A percentile compares a stretch with the other conserved stretches of the same genome.
Conservation (phyloP, 2,888 invertebrate species). For the Troides helena region DNA sequence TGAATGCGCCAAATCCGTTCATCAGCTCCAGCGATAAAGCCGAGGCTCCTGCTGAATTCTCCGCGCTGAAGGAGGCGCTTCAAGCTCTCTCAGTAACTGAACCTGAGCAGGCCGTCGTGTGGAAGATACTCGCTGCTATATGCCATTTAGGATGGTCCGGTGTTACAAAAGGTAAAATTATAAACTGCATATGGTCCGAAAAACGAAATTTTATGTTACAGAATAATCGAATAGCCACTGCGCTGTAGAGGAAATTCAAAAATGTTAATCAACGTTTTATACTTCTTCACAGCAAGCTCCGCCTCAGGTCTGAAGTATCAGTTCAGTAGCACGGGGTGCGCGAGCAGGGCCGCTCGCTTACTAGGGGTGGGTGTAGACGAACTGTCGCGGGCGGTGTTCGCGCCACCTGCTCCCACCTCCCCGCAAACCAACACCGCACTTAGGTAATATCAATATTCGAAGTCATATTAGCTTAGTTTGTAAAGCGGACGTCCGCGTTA, state of each 20-base stretch:
- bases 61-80: constrained; percentile 88
- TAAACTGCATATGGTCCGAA: too few species aligned
- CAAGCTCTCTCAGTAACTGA: constrained; percentile 87
- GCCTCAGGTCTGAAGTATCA: constrained; percentile 81
- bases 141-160: constrained; percentile 95
- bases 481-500: too few species aligned
- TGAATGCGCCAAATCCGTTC: constrained; percentile 84
- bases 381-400: constrained; percentile 88
- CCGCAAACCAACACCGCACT: constrained; percentile 64
- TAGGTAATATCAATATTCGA: constrained; percentile 43
- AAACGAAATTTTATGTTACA: too few species aligned
- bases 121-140: constrained; percentile 94
- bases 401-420: constrained; percentile 76
- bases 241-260: too few species aligned
- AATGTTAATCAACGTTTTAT: not conserved
- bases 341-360: constrained; percentile 85
- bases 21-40: constrained; percentile 88
- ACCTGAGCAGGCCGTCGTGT: constrained; percentile 89
- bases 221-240: too few species aligned
- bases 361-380: constrained; percentile 92
- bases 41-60: constrained; percentile 91
- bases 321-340: constrained; percentile 88
- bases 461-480: too few species aligned
- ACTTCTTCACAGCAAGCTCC: constrained; percentile 56
- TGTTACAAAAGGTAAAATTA: constrained; percentile 83